Evolutionary conservation across 2,113 vertebrate genomes (phyloP).

Genomic region (Etheostoma cragini): DNA sequence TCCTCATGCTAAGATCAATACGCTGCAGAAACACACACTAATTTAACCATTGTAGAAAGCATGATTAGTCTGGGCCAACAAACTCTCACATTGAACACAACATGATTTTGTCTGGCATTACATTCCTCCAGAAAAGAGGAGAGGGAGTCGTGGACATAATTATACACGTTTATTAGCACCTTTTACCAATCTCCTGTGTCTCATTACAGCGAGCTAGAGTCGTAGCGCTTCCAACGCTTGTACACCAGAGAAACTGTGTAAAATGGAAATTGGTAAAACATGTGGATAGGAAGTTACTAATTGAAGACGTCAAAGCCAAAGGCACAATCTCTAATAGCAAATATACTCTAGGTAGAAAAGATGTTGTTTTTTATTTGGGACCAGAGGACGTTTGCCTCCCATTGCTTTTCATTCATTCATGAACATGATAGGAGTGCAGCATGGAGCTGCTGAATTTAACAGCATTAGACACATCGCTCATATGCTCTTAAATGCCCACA

Average conservation of each 20-base stretch:
- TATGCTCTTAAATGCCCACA: constrained; percentile 24
- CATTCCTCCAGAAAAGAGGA: constrained; percentile 74
- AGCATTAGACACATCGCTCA: constrained; percentile 34
- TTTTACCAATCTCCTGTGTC: constrained; percentile 78
- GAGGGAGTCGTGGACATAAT: constrained; percentile 73
- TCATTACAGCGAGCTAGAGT: constrained; percentile 69
- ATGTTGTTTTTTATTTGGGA: constrained; percentile 12
- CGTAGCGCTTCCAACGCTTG: constrained; percentile 40
- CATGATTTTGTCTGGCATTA: constrained; percentile 72
- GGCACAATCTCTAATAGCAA: constrained; percentile 19
- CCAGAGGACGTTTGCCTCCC: constrained; percentile 14
- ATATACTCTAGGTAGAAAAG: constrained; percentile 14
- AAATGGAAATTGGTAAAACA: constrained; percentile 69
- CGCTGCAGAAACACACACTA: constrained; percentile 66
- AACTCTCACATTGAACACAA: constrained; percentile 71
- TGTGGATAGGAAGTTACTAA: constrained; percentile 63
- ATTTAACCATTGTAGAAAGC: constrained; percentile 71
- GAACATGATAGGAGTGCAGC: constrained; percentile 18
- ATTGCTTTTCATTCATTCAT: constrained; percentile 48
- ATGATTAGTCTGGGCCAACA: constrained; percentile 78
- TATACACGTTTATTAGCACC: constrained; percentile 77
- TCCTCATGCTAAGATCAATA: constrained; percentile 55
- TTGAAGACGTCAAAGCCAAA: constrained; percentile 58
- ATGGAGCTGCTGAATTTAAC: constrained; percentile 44
- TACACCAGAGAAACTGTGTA: constrained; percentile 53